Evolutionary conservation across 2,113 vertebrate genomes (phyloP), one percentile per base, ranked within the genome.

Genomic region (Falcunculus frontatus): DNA sequence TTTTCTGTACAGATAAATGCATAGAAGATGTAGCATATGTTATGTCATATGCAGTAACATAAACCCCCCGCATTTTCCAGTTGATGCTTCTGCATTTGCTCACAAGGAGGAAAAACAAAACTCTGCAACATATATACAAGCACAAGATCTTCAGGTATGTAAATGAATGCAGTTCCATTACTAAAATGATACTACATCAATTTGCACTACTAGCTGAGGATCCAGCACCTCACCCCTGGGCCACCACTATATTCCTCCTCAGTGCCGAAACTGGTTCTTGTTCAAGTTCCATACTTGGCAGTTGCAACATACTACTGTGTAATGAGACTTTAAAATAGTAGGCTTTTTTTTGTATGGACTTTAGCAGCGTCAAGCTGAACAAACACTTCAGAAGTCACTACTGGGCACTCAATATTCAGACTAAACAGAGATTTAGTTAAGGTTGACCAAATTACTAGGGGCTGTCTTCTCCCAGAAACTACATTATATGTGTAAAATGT

Each of bases 381-480:
- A 87, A 89, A 75, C 85, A 76, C 79, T 95, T 88, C 80, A 47
- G 32, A 84, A 90, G 14, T 52, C 41, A 25, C 69, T 86, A 87
- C 42, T 37, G 84, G 50, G 90, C 79, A 89, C 46, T 76, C 87
- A 68, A 53, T 35, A 79, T 37, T 57, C 19, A 73, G 78, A 96
- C 39, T 18, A n/a, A 90, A 88, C 55, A 72, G 29, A 63, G 41
- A 74, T 91, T 89, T 80, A 76, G 53, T 26, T 87, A 47, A 91
- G 56, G 75, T 6, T 89, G 95, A 94, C 44, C 64, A 83, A 90
- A 91, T 95, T 89, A 95, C 35, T 64, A 87, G 73, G 94, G 91
- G 59, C n/a, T 46, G 57, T 90, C 82, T 87, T 89, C 77, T 91
- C 4, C 4, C 80, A 92, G 53, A 82, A 95, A 87, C 52, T 77